Evolutionary conservation across 1,140 invertebrate species (phyloP).

Genomic region (Steinernema khuongi): DNA sequence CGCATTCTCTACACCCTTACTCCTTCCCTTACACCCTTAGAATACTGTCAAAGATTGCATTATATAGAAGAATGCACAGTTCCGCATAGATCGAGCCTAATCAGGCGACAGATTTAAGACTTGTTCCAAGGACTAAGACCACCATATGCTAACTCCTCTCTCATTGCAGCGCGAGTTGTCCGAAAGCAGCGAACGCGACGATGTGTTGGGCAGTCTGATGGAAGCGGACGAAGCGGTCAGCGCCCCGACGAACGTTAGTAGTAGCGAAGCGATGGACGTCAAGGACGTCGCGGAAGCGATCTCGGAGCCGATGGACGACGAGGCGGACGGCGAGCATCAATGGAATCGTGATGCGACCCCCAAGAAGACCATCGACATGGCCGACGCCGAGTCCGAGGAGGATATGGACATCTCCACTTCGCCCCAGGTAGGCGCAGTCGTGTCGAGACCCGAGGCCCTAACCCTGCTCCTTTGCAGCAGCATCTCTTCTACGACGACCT

Average conservation of each 20-base stretch:
- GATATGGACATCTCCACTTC: constrained; percentile 10
- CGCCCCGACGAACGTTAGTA: not conserved
- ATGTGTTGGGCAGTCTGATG: constrained; percentile 16
- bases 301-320: no score
- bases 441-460: not conserved
- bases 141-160: not conserved
- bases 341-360: constrained; percentile 2
- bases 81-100: no score
- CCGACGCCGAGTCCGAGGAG: not conserved
- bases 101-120: no score
- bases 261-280: not conserved
- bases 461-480: not conserved
- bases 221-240: constrained; percentile 14
- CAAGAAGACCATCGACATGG: constrained; percentile 6
- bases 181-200: constrained; percentile 16
- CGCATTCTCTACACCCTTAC: no score
- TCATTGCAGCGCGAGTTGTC: not conserved
- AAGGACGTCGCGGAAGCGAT: not conserved
- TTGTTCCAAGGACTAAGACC: no score
- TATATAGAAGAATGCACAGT: no score
- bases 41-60: no score
- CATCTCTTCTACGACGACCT: constrained; percentile 14
- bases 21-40: no score
- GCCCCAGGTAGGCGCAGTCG: not conserved
- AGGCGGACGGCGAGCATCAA: constrained; percentile 8